Base-by-base conservation (phyloP, 2,113 vertebrate genomes). In the Mesitornis unicolor region DNA sequence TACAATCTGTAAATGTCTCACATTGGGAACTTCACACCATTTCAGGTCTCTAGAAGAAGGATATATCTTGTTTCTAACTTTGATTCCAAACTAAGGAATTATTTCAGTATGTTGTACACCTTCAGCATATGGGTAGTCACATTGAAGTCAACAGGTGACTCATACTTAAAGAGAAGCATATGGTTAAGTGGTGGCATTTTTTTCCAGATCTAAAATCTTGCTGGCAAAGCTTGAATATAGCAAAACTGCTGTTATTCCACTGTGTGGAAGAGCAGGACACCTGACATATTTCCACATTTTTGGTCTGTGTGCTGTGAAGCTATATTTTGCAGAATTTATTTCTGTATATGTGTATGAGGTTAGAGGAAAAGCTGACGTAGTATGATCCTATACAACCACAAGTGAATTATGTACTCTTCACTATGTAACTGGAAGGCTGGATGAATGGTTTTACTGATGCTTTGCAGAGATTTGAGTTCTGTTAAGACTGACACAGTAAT, bases 141-240 rank as follows among this genome's bases (percentile, higher is more conserved):
- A 42, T 45, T 77, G 84, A 89, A 96, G 81, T 90, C 84, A 90
- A 94, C 91, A 94, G 82, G 94, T 85, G 95, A 87, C 61, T 94
- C 80, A 90, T 84, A 29, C 26, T 81, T 84, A 20, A 69, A 57
- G 29, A 76, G 45, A 93, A 91, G 35, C 78, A 80, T 94, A 91
- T 90, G 82, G 70, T 91, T 88, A 63, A 57, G 57, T 45, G 63
- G 26, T 53, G 24, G 29, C 2, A 0, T 0, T 69, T 87, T 76
- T 78, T 42, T 5, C 21, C 78, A 61, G 15, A 79, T 79, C 57
- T 85, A 42, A 94, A 93, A 56, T 70, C 56, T 31, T 38, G 6
- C 47, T 92, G 45, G 22, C 53, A 84, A 90, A 84, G 7, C 43
- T 50, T 71, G 43, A 71, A 25, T 84, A 21, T 89, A 38, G 36